Conservation (phyloP, 2,888 invertebrate species). For the Salticus scenicus region DNA sequence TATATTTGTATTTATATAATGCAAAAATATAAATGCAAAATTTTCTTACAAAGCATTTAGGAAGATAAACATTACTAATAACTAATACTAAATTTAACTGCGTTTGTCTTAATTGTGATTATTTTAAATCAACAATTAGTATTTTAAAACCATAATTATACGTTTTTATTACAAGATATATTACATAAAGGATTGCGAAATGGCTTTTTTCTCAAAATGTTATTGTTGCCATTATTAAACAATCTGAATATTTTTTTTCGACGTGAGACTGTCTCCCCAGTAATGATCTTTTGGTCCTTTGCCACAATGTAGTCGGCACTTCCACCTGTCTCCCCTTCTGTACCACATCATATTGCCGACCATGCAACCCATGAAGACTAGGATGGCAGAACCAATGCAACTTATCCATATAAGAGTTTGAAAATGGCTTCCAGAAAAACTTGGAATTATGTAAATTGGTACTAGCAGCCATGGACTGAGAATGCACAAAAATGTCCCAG, state of each 20-base stretch:
- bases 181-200: too few relatives aligned
- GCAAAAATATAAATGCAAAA: too few relatives aligned
- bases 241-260: not conserved
- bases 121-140: too few relatives aligned
- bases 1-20: too few relatives aligned
- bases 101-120: too few relatives aligned
- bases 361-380: slow-evolving; percentile 54
- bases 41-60: too few relatives aligned
- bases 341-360: slow-evolving; percentile 64
- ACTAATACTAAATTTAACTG: too few relatives aligned
- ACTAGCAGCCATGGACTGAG: slow-evolving; percentile 60
- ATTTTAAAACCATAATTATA: too few relatives aligned
- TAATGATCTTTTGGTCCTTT: slow-evolving; percentile 56
- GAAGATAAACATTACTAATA: too few relatives aligned
- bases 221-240: too few relatives aligned
- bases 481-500: slow-evolving; percentile 47
- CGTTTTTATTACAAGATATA: too few relatives aligned
- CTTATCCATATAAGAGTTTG: slow-evolving; percentile 39
- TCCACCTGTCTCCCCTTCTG: slow-evolving; percentile 46
- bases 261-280: slow-evolving; percentile 55
- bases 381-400: slow-evolving; percentile 46
- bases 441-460: slow-evolving; percentile 57
- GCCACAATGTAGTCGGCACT: slow-evolving; percentile 54
- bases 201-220: too few relatives aligned
- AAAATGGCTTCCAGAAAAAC: slow-evolving; percentile 36